A percentile compares a stretch with the other conserved stretches of the same genome.
phyloP scores from a whole-genome alignment of 1,140 invertebrate genomes.

The Megathymus violae region DNA sequence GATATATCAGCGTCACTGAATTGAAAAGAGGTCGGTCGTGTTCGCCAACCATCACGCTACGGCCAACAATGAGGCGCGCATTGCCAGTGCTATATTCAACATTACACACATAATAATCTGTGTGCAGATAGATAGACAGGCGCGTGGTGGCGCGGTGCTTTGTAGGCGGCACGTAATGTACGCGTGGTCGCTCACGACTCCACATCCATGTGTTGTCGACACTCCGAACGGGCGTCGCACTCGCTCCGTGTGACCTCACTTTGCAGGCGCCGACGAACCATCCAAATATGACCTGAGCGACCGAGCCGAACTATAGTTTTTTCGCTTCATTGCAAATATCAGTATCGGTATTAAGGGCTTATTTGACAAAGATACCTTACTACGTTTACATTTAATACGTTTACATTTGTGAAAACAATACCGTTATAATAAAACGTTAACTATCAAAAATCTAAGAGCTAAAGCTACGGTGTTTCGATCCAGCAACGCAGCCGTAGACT shows the following conservation, averaged over 20 bases:
- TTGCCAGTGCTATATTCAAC: constrained; percentile 66
- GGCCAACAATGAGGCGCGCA: constrained; percentile 61
- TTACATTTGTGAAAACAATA: no score
- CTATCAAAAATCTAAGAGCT: background rate
- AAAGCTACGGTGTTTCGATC: constrained; percentile 12
- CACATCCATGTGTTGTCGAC: constrained; percentile 59
- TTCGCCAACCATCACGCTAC: constrained; percentile 55
- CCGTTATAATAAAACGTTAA: no score
- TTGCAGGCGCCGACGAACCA: constrained; percentile 58
- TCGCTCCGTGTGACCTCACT: constrained; percentile 69
- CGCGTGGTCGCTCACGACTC: constrained; percentile 65
- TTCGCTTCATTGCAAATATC: constrained; percentile 40
- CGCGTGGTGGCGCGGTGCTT: constrained; percentile 43
- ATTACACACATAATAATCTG: constrained; percentile 55
- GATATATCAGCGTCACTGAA: constrained; percentile 67
- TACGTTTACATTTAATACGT: no score
- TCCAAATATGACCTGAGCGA: constrained; percentile 67
- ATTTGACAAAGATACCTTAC: constrained; percentile 10
- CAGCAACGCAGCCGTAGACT: constrained; percentile 49
- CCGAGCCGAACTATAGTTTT: constrained; percentile 49
- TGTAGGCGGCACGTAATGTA: constrained; percentile 72
- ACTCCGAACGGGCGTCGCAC: constrained; percentile 57
- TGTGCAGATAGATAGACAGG: constrained; percentile 57
- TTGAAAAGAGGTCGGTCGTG: constrained; percentile 75
- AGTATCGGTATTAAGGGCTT: constrained; percentile 24